Evolutionary conservation across 2,113 vertebrate species (phyloP).

Genomic region (Tupaia chinensis): DNA sequence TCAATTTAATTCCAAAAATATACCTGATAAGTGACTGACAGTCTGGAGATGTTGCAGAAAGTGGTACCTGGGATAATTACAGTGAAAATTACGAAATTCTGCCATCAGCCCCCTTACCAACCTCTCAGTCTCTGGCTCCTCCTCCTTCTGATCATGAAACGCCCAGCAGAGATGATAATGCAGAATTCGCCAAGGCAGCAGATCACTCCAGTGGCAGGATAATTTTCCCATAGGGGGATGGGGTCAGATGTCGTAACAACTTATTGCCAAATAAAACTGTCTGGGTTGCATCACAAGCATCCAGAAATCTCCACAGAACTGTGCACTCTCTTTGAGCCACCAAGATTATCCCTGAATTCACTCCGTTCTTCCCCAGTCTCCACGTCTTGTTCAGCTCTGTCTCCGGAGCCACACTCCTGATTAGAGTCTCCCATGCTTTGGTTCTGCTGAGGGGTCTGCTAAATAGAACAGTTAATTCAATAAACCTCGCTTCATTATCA

Average conservation of each 20-base stretch:
- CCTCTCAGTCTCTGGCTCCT: not conserved
- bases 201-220: too few species aligned
- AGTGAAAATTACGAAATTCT: slow-evolving; percentile 27
- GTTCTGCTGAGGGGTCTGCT: slow-evolving; percentile 53
- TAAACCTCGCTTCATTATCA: slow-evolving; percentile 33
- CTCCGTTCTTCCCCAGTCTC: not conserved
- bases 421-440: not conserved
- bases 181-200: not conserved
- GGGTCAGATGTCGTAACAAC: not conserved
- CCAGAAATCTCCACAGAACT: not conserved
- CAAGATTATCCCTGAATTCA: rapidly evolving
- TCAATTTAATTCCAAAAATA: slow-evolving; percentile 51
- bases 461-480: slow-evolving; percentile 64
- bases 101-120: not conserved
- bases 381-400: not conserved
- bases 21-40: not conserved
- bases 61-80: not conserved
- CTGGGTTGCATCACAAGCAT: not conserved
- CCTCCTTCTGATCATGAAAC: not conserved
- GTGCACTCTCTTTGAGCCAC: rapidly evolving
- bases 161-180: not conserved
- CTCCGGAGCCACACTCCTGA: not conserved
- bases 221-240: not conserved
- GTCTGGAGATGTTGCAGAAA: not conserved
- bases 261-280: not conserved